phyloP scores from a whole-genome alignment of 2,888 invertebrate genomes.

The Ecdyonurus torrentis region DNA sequence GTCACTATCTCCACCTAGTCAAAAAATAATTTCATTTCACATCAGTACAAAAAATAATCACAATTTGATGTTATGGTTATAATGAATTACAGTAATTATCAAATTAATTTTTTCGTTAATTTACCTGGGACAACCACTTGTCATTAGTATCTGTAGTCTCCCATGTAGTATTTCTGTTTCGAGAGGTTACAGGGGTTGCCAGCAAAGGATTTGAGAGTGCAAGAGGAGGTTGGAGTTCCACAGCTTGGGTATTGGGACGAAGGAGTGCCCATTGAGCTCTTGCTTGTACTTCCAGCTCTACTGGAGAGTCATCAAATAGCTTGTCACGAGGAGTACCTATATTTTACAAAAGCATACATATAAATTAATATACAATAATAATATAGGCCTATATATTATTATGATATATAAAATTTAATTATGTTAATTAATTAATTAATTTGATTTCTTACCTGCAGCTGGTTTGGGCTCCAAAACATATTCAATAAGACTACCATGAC shows the following conservation, averaged over 20 bases:
- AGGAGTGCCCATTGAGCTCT: slow-evolving; percentile 82
- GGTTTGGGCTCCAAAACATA: slow-evolving; percentile 71
- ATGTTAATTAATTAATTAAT: no score
- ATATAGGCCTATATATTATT: slow-evolving; percentile 1
- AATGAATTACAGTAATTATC: background rate
- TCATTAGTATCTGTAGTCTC: slow-evolving; percentile 45
- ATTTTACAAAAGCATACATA: slow-evolving; percentile 7
- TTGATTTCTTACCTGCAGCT: slow-evolving; percentile 34
- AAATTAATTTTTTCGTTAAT: background rate
- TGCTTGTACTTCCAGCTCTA: slow-evolving; percentile 71
- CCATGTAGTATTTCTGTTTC: background rate
- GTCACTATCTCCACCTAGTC: slow-evolving; percentile 88
- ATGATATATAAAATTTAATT: no score
- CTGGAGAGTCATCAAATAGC: slow-evolving; percentile 67
- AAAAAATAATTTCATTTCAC: no score
- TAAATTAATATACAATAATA: slow-evolving; percentile 5
- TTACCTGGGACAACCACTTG: slow-evolving; percentile 63
- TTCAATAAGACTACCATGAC: slow-evolving; percentile 73
- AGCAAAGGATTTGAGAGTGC: slow-evolving; percentile 48
- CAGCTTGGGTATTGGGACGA: slow-evolving; percentile 34
- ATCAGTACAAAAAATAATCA: no score
- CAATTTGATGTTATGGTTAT: no score
- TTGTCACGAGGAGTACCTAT: slow-evolving; percentile 64
- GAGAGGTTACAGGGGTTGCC: background rate
- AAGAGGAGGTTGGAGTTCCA: slow-evolving; percentile 63